These are phyloP conservation scores for Anas bernieri DNA, from an alignment of 2,797 vertebrate species.

Conservation along the genomic window DNA sequence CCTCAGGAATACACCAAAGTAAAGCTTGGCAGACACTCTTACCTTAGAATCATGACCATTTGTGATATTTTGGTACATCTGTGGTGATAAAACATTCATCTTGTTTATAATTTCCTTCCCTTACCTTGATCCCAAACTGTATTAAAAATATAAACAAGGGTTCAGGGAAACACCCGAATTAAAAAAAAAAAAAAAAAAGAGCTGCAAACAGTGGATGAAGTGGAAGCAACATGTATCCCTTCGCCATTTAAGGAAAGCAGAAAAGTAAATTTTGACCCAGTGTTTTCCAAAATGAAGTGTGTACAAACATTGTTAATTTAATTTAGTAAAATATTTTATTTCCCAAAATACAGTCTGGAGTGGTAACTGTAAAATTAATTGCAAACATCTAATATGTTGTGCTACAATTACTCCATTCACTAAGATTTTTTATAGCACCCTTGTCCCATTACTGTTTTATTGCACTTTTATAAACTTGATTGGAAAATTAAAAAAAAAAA, in stretches of 20 bases:
- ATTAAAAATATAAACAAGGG: not conserved
- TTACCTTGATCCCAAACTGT: not conserved
- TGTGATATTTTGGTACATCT: not conserved
- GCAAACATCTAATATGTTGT: constrained; percentile 27
- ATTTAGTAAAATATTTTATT: constrained; percentile 40
- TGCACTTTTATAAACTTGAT: constrained; percentile 24
- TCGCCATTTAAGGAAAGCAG: not conserved
- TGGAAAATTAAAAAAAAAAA: not conserved
- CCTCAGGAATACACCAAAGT: no score
- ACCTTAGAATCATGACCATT: not conserved
- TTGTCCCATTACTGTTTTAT: constrained; percentile 23
- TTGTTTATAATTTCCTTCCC: not conserved
- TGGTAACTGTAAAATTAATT: constrained; percentile 39
- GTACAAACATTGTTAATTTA: constrained; percentile 2
- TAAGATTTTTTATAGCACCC: constrained; percentile 5
- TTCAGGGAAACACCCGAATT: not conserved
- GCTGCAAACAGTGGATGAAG: not conserved
- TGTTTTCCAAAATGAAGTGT: not conserved
- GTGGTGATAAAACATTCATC: not conserved
- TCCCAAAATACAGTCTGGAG: constrained; percentile 19
- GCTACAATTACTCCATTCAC: not conserved
- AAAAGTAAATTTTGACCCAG: not conserved
- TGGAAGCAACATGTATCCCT: not conserved
- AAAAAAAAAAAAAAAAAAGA: not conserved
- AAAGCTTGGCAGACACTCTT: not conserved